These are phyloP conservation scores for Flabesymbios commensalis DNA, from an alignment of 2,888 invertebrate species.

Conservation along the genomic window DNA sequence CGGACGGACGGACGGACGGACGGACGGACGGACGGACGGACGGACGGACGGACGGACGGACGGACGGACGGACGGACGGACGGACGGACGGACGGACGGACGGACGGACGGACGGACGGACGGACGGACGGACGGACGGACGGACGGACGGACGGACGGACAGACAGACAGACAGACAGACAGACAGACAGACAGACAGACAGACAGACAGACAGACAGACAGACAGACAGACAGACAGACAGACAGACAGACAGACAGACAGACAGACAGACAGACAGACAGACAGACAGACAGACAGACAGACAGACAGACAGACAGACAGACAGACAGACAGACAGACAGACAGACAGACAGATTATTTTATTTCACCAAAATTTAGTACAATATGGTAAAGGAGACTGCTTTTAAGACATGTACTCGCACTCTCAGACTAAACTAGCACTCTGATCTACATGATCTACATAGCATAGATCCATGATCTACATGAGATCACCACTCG, in stretches of 20 bases:
- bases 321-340: background rate
- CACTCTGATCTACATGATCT: too few species aligned
- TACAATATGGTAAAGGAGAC: too few species aligned
- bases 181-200: background rate
- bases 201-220: background rate
- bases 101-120: background rate
- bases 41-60: background rate
- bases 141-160: background rate
- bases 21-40: background rate
- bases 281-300: background rate
- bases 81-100: background rate
- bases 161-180: background rate
- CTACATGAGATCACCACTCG: too few species aligned
- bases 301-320: background rate
- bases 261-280: background rate
- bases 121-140: background rate
- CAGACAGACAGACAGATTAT: too few species aligned
- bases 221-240: background rate
- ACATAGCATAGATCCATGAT: too few species aligned
- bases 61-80: background rate
- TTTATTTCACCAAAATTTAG: too few species aligned
- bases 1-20: background rate
- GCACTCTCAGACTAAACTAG: too few species aligned
- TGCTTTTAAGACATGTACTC: too few species aligned
- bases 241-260: background rate